Conservation (phyloP, 1,140 invertebrate species). For the Aricia agestis region DNA sequence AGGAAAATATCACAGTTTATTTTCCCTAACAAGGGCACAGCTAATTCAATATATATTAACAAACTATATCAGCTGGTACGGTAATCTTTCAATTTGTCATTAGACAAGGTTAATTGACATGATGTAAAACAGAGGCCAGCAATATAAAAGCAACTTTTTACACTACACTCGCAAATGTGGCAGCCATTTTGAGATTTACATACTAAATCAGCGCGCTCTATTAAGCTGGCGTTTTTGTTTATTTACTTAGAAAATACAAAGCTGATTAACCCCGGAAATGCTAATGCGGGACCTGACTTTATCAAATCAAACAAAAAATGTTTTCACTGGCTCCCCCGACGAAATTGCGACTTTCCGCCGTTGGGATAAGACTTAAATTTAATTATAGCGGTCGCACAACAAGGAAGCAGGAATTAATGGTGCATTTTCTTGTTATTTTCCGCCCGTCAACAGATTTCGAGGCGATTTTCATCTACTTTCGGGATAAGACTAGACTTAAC, state of each 20-base stretch:
- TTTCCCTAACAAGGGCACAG: too few relatives aligned
- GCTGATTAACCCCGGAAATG: slow-evolving; percentile 47
- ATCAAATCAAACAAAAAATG: slow-evolving; percentile 50
- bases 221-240: slow-evolving; percentile 36
- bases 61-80: too few relatives aligned
- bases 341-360: slow-evolving; percentile 25
- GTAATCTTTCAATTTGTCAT: too few relatives aligned
- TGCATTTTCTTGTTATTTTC: slow-evolving; percentile 44
- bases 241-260: slow-evolving; percentile 51
- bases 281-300: slow-evolving; percentile 47
- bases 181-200: slow-evolving; percentile 4
- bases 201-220: not conserved
- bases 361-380: slow-evolving; percentile 20
- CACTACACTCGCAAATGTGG: not conserved
- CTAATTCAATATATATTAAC: too few relatives aligned
- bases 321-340: slow-evolving; percentile 16
- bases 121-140: too few relatives aligned
- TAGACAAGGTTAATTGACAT: too few relatives aligned
- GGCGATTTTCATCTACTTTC: slow-evolving; percentile 34
- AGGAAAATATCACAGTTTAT: too few relatives aligned
- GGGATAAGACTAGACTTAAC: slow-evolving; percentile 18
- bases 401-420: slow-evolving; percentile 38
- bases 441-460: slow-evolving; percentile 32
- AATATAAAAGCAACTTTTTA: not conserved
- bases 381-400: slow-evolving; percentile 14